A percentile compares a stretch with the other conserved stretches of the same genome.
These are phyloP conservation scores for Mareca penelope DNA, from an alignment of 2,797 vertebrate species.

Conservation along the genomic window DNA sequence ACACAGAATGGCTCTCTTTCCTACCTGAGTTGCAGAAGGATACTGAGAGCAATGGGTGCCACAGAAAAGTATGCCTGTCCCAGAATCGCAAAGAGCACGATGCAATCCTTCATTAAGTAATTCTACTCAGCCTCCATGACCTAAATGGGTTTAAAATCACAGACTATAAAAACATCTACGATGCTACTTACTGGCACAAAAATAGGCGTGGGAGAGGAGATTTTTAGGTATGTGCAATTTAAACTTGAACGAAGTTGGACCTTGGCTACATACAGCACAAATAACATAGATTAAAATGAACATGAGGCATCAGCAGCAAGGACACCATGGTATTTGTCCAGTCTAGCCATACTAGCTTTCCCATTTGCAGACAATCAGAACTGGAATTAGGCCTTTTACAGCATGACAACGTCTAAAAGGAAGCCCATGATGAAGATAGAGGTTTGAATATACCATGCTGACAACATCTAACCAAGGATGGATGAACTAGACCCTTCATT, in stretches of 20 bases:
- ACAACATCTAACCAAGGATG: not conserved
- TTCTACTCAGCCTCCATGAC: not conserved
- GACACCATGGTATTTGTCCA: not conserved
- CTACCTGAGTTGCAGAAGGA: not conserved
- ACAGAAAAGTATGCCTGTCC: not conserved
- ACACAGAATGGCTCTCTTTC: not conserved
- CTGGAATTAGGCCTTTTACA: not conserved
- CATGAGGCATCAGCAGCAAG: not conserved
- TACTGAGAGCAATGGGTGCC: not conserved
- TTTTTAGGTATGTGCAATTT: not conserved
- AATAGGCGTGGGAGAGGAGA: fast-evolving
- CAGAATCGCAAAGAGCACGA: not conserved
- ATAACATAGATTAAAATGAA: not conserved
- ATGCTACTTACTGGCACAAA: not conserved
- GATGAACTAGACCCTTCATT: not conserved
- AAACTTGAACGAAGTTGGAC: not conserved
- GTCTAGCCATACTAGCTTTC: not conserved
- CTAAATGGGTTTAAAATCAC: not conserved
- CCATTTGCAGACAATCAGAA: not conserved
- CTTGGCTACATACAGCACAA: not conserved
- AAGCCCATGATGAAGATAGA: not conserved
- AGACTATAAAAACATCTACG: not conserved
- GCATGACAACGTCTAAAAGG: not conserved
- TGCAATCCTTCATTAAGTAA: not conserved
- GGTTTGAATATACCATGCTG: not conserved